Conservation (phyloP, 2,797 vertebrate genomes). For the Mormyrops boulengeri region DNA sequence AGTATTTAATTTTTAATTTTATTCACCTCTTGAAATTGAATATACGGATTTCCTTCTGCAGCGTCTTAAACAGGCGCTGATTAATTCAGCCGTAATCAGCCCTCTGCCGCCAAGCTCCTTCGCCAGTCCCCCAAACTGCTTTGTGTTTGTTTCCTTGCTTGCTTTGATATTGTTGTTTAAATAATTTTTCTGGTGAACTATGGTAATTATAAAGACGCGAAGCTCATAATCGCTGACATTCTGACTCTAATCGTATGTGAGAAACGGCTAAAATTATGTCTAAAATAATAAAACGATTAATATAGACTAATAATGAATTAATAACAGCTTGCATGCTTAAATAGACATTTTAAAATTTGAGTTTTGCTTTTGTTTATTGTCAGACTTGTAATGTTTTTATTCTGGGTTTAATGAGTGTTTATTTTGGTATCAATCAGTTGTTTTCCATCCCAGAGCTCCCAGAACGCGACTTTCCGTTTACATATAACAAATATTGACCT, state of each 20-base stretch:
- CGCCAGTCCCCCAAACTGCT: not conserved
- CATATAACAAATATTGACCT: conserved; percentile 14
- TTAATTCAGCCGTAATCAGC: not conserved
- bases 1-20: not conserved
- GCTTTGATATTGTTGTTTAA: not conserved
- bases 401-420: conserved; percentile 4
- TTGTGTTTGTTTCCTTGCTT: not conserved
- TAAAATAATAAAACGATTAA: not conserved
- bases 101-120: not conserved
- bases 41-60: not conserved
- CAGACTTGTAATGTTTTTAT: not conserved
- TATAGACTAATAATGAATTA: not conserved
- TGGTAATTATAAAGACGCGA: not conserved
- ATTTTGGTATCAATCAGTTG: conserved; percentile 17
- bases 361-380: not conserved
- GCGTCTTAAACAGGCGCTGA: not conserved
- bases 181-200: not conserved
- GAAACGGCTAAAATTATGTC: not conserved
- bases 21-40: not conserved
- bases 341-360: not conserved
- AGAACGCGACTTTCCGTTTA: not conserved
- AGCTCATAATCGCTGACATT: not conserved
- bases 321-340: not conserved
- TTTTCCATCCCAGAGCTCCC: not conserved
- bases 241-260: not conserved